A percentile compares a stretch with the other conserved stretches of the same genome.
Evolutionary conservation across 2,113 vertebrate species (phyloP).

Genomic region (Chroicocephalus ridibundus): DNA sequence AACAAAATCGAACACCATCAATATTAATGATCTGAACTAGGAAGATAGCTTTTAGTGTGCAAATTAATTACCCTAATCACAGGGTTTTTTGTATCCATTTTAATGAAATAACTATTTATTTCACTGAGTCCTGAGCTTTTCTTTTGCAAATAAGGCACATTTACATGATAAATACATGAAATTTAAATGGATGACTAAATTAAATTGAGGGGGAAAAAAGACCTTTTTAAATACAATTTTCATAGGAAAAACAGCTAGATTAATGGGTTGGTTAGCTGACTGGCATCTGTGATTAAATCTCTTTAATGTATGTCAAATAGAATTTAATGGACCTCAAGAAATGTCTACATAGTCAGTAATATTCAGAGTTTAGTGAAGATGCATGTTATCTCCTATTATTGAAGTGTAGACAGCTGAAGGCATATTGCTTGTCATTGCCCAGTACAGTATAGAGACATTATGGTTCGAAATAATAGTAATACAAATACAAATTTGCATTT

Average conservation of each 20-base stretch:
- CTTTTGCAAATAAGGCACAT: slow-evolving; percentile 84
- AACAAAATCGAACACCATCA: slow-evolving; percentile 82
- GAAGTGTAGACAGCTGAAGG: slow-evolving; percentile 16
- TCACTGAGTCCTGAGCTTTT: slow-evolving; percentile 80
- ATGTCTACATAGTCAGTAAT: slow-evolving; percentile 71
- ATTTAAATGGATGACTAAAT: slow-evolving; percentile 84
- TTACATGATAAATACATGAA: slow-evolving; percentile 84
- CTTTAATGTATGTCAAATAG: slow-evolving; percentile 81
- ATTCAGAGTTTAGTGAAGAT: slow-evolving; percentile 60
- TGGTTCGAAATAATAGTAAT: background rate
- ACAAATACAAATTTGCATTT: background rate
- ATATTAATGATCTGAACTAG: slow-evolving; percentile 84
- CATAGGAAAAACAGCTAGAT: slow-evolving; percentile 80
- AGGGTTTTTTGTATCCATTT: slow-evolving; percentile 82
- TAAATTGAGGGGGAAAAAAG: slow-evolving; percentile 70
- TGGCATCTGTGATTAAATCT: slow-evolving; percentile 83
- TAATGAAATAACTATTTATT: slow-evolving; percentile 88
- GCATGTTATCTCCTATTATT: slow-evolving; percentile 49
- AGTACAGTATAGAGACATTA: background rate
- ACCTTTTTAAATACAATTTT: slow-evolving; percentile 80
- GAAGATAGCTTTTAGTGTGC: slow-evolving; percentile 83
- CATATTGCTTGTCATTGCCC: background rate
- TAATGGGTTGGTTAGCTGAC: slow-evolving; percentile 82
- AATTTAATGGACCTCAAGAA: slow-evolving; percentile 81
- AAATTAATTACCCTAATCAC: slow-evolving; percentile 86